phyloP scores from a whole-genome alignment of 2,888 invertebrate species.

The Tillus elongatus region DNA sequence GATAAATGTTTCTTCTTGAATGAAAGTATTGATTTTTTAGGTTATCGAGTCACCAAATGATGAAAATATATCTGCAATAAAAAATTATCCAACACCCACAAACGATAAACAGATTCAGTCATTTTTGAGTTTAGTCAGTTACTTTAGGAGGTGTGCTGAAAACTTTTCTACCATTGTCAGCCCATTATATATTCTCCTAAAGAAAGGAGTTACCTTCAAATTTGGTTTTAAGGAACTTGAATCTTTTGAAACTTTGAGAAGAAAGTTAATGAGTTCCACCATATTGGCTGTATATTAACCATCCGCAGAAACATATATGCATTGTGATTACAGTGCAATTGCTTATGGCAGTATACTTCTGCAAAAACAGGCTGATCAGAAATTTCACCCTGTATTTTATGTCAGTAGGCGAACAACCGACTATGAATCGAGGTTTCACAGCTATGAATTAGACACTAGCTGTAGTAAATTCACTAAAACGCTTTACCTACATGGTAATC shows the following conservation, averaged over 20 bases:
- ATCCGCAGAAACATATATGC: conserved; percentile 25
- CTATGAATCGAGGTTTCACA: conserved; percentile 28
- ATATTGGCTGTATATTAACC: conserved; percentile 23
- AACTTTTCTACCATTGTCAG: conserved; percentile 20
- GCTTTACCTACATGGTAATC: conserved; percentile 27
- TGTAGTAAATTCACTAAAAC: conserved; percentile 24
- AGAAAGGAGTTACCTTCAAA: conserved; percentile 21
- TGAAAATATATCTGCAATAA: conserved; percentile 15
- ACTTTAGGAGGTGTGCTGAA: no score
- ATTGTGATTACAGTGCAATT: conserved; percentile 24
- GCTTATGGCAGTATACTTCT: conserved; percentile 27
- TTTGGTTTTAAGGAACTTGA: conserved; percentile 21
- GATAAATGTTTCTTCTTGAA: conserved; percentile 25
- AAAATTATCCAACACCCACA: conserved; percentile 18
- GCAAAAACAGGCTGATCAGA: conserved; percentile 18
- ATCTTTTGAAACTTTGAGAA: conserved; percentile 22
- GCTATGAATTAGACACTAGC: conserved; percentile 30
- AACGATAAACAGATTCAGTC: conserved; percentile 17
- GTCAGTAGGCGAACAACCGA: conserved; percentile 29
- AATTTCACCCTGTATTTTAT: conserved; percentile 30
- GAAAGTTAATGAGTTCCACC: conserved; percentile 16
- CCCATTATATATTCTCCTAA: conserved; percentile 21
- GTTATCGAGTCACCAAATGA: conserved; percentile 22
- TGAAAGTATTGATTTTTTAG: conserved; percentile 22
- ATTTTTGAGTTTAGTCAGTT: conserved; percentile 24